Evolutionary conservation across 2,888 invertebrate genomes (phyloP), one percentile per base, ranked within the genome.

Genomic region (Limenitis camilla): DNA sequence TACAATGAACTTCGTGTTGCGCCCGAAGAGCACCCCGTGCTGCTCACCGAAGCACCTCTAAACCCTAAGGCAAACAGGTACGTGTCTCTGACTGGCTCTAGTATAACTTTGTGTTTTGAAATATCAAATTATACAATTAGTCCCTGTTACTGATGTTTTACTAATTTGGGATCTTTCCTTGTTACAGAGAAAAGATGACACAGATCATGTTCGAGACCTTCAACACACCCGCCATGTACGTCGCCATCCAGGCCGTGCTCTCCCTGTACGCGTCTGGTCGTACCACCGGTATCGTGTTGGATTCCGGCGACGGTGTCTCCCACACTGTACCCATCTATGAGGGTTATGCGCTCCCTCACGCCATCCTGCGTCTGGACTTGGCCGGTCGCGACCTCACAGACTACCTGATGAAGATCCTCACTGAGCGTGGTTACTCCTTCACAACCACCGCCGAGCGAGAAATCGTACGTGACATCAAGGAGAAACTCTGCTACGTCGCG

Each of bases 291-390:
- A 96, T 96, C 84, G 97, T 97, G 61, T 89, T 97, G 75, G 97
- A 97, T 89, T 96, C 96, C 67, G 97, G 97, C 63, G 97, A 97
- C 88, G 97, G 97, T 88, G 97, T 97, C 62, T 96, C 96, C 47
- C 97, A 97, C 92, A 96, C 96, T 49, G 96, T 97, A 57, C 97
- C 97, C 79, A 96, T 97, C 90, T 97, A 97, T 85, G 96, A 97
- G 89, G 95, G 96, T 70, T 96, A 96, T 81, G 96, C 96, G 59
- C 90, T 96, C 65, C 96, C 96, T 54, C 96, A 96, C 81, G 96
- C 96, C 79, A 96, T 96, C 85, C 91, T 96, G 60, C 94, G 96
- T 91, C 88, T 96, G 89, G 96, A 96, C 81, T 90, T 96, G 89
- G 96, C 96, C 71, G 96, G 96, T 72, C 93, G 96, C 68, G 96